Percentiles rank a stretch among this genome's conserved stretches.
Evolutionary conservation across 2,888 invertebrate genomes (phyloP).

Genomic region (Antheraea yamamai): DNA sequence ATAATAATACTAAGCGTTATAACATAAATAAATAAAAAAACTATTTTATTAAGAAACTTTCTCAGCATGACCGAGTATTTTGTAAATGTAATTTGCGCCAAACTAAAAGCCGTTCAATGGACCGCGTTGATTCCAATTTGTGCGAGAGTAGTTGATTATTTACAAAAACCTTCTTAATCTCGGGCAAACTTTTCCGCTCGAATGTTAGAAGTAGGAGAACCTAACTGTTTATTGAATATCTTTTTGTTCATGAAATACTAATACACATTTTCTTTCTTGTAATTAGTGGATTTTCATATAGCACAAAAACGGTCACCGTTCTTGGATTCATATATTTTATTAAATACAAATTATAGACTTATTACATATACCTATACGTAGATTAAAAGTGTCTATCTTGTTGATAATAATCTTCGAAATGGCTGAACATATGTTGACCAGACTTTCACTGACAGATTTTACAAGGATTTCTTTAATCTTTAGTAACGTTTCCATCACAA

Average conservation of each 20-base stretch:
- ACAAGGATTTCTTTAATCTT: not conserved
- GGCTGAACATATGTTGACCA: too few relatives aligned
- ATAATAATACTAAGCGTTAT: not conserved
- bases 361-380: too few relatives aligned
- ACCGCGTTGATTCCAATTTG: conserved; percentile 13
- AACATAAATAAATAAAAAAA: not conserved
- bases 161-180: not conserved
- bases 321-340: too few relatives aligned
- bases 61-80: not conserved
- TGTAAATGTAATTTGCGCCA: not conserved
- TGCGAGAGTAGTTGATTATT: conserved; percentile 11
- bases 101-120: conserved; percentile 8
- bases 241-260: too few relatives aligned
- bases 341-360: too few relatives aligned
- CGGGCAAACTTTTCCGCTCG: not conserved
- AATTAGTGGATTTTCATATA: too few relatives aligned
- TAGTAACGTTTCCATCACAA: not conserved
- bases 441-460: too few relatives aligned
- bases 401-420: too few relatives aligned
- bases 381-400: too few relatives aligned
- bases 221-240: not conserved
- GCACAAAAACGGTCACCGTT: too few relatives aligned
- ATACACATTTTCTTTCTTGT: too few relatives aligned
- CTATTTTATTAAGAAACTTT: not conserved
- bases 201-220: conserved; percentile 8